Percentiles rank a stretch among this genome's conserved stretches.
Conservation (phyloP, 2,797 vertebrate genomes). For the Tolypeutes matacus region DNA sequence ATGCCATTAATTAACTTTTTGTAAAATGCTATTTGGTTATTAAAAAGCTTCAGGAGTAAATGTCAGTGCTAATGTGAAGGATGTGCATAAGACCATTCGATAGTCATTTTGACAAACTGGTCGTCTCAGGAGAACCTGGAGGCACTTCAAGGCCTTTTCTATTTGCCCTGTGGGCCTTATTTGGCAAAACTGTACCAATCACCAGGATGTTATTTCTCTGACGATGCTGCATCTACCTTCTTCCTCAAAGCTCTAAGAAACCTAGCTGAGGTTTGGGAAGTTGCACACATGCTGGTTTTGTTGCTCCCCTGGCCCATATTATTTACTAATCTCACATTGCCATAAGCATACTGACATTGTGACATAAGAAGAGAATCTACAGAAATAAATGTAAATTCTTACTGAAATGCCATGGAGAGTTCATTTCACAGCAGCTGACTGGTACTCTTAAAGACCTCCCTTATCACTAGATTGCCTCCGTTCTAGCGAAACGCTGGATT, state of each 20-base stretch:
- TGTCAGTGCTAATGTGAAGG: conserved; percentile 22
- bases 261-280: background rate
- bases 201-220: conserved; percentile 61
- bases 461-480: background rate
- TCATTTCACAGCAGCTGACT: background rate
- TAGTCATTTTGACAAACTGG: conserved; percentile 41
- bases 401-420: background rate
- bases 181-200: conserved; percentile 70
- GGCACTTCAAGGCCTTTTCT: background rate
- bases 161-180: conserved; percentile 68
- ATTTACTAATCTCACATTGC: conserved; percentile 54
- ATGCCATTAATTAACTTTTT: conserved; percentile 73
- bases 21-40: conserved; percentile 62
- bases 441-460: conserved; percentile 34
- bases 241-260: conserved; percentile 12
- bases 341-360: conserved; percentile 12
- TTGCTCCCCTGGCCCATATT: conserved; percentile 44
- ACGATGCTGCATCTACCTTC: background rate
- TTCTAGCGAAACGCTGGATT: background rate
- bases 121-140: background rate
- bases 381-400: conserved; percentile 61
- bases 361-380: conserved; percentile 57
- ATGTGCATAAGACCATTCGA: background rate
- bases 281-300: conserved; percentile 43
- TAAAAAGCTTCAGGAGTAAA: conserved; percentile 67